These are phyloP conservation scores for Stegodyphus dumicola DNA, from an alignment of 1,140 invertebrate genomes.

Conservation along the genomic window DNA sequence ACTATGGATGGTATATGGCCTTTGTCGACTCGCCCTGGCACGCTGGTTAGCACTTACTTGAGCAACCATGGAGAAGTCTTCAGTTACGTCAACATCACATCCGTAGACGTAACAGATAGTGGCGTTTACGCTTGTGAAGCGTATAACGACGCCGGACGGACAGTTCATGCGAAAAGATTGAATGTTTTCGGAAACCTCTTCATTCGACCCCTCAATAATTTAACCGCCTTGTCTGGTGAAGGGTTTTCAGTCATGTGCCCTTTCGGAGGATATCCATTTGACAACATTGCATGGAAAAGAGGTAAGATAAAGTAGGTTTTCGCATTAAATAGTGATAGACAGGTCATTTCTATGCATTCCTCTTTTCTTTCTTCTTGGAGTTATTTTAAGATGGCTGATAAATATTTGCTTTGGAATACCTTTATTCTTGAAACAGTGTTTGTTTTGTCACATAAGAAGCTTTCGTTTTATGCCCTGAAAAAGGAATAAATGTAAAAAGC, in stretches of 20 bases:
- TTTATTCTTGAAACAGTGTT: neutral
- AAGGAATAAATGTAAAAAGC: too few relatives aligned
- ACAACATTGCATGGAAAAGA: conserved; percentile 55
- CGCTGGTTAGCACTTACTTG: conserved; percentile 50
- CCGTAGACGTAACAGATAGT: conserved; percentile 78
- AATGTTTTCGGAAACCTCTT: conserved; percentile 65
- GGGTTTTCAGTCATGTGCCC: conserved; percentile 58
- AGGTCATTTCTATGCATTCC: too few relatives aligned
- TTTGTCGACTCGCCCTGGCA: conserved; percentile 52
- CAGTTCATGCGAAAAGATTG: conserved; percentile 64
- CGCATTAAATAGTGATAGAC: too few relatives aligned
- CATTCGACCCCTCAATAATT: conserved; percentile 69
- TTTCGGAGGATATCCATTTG: conserved; percentile 61
- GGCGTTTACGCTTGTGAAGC: conserved; percentile 69
- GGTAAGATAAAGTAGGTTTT: conserved; percentile 31
- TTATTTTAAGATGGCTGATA: too few relatives aligned
- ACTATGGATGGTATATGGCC: conserved; percentile 78
- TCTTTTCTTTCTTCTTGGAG: too few relatives aligned
- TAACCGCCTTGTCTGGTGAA: conserved; percentile 56
- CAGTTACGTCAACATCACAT: conserved; percentile 88
- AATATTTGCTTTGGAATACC: too few relatives aligned
- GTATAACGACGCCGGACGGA: conserved; percentile 69
- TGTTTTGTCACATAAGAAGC: neutral
- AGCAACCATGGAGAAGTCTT: conserved; percentile 76
- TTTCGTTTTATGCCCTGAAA: too few relatives aligned